Conservation (phyloP, 2,113 vertebrate species). For the Heptranchias perlo region DNA sequence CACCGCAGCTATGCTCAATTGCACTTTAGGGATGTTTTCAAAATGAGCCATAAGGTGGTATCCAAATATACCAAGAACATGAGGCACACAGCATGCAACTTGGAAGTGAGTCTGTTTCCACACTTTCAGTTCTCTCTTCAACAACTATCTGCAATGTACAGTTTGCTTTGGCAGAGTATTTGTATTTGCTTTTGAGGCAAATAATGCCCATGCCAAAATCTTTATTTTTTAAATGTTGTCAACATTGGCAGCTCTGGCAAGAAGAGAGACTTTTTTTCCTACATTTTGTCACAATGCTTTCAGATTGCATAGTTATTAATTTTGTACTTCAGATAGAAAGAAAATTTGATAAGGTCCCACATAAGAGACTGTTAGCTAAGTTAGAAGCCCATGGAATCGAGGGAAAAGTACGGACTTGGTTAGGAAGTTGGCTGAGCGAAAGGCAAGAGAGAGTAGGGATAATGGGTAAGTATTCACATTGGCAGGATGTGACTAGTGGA, state of each 20-base stretch:
- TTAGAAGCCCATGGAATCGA: no score
- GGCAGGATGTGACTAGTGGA: no score
- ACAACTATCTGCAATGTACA: neutral
- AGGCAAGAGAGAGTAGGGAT: no score
- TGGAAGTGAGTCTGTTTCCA: neutral
- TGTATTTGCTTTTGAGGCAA: neutral
- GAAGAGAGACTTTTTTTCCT: neutral
- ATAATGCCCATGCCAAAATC: neutral
- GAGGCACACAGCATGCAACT: neutral
- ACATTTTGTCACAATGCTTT: neutral
- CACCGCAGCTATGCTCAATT: neutral
- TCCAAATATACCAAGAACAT: neutral
- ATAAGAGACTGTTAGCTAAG: no score
- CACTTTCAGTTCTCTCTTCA: neutral
- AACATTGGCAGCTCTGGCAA: neutral
- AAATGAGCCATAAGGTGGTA: neutral
- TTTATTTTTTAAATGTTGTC: slow-evolving; percentile 5
- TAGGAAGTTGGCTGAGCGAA: no score
- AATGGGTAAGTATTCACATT: no score
- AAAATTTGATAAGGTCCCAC: no score
- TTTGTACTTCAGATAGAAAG: neutral
- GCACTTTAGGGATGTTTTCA: neutral
- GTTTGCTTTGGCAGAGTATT: neutral
- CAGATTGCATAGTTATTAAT: neutral
- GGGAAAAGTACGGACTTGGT: no score